A percentile compares a stretch with the other conserved stretches of the same genome.
Evolutionary conservation across 2,888 invertebrate genomes (phyloP).

Genomic region (Rhopalosiphum nymphaeae): DNA sequence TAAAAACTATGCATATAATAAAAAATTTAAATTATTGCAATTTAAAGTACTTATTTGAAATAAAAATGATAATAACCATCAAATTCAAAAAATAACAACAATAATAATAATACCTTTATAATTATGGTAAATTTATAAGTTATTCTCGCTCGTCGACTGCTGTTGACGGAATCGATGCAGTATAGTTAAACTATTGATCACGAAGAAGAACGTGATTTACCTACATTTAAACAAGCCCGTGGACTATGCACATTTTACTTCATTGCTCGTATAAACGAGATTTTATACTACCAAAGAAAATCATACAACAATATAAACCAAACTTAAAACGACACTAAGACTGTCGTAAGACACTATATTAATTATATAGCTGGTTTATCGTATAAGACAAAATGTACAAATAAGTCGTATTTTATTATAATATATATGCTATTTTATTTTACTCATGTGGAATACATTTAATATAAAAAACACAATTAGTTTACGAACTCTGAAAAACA

Average conservation of each 20-base stretch:
- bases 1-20: no score
- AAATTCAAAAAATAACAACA: no score
- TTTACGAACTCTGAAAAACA: not conserved
- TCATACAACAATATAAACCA: not conserved
- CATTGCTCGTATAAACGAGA: slow-evolving; percentile 28
- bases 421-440: not conserved
- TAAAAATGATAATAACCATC: no score
- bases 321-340: not conserved
- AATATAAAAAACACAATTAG: not conserved
- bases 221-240: not conserved
- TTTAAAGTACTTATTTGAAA: no score
- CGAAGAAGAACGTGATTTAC: not conserved
- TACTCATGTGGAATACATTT: not conserved
- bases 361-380: not conserved
- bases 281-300: not conserved
- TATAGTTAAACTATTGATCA: not conserved
- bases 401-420: not conserved
- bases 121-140: no score
- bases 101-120: no score
- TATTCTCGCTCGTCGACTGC: not conserved
- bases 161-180: not conserved
- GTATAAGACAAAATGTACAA: not conserved
- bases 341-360: not conserved
- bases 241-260: not conserved
- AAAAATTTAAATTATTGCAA: no score